Percentiles rank a stretch among this genome's conserved stretches.
phyloP scores from a whole-genome alignment of 2,888 invertebrate species.

The Ceratothoa steindachneri region DNA sequence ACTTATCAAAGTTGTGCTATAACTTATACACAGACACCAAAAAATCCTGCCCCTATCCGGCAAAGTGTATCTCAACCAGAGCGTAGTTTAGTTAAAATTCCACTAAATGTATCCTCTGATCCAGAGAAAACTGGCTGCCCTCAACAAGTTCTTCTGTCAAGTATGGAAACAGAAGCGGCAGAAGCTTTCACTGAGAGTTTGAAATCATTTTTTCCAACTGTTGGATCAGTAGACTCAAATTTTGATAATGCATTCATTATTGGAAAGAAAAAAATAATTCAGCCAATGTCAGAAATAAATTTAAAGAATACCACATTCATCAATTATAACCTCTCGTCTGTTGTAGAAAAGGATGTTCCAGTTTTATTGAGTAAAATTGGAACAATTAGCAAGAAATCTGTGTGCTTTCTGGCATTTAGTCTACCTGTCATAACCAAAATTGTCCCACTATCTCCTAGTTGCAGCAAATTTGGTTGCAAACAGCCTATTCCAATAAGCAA shows the following conservation, averaged over 20 bases:
- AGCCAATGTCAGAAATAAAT: not conserved
- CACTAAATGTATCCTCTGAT: too few relatives aligned
- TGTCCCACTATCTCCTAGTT: not conserved
- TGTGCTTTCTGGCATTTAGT: not conserved
- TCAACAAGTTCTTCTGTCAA: too few relatives aligned
- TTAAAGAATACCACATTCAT: not conserved
- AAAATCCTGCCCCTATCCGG: too few relatives aligned
- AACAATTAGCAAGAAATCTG: not conserved
- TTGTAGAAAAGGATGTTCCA: not conserved
- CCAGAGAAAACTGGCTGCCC: too few relatives aligned
- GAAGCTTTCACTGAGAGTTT: too few relatives aligned
- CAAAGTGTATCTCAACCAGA: too few relatives aligned
- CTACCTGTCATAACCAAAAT: not conserved
- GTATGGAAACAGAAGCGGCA: too few relatives aligned
- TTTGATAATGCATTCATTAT: not conserved
- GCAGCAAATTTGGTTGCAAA: not conserved
- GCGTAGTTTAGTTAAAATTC: too few relatives aligned
- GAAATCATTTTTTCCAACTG: too few relatives aligned
- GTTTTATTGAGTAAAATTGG: not conserved
- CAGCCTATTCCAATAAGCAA: not conserved
- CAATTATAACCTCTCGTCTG: not conserved
- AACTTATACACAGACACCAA: too few relatives aligned
- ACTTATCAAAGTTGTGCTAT: too few relatives aligned
- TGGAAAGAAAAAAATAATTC: not conserved
- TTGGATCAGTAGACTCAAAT: too few relatives aligned